These are phyloP conservation scores for Coelogynopora nodosa DNA, from an alignment of 2,888 invertebrate genomes.

Conservation along the genomic window DNA sequence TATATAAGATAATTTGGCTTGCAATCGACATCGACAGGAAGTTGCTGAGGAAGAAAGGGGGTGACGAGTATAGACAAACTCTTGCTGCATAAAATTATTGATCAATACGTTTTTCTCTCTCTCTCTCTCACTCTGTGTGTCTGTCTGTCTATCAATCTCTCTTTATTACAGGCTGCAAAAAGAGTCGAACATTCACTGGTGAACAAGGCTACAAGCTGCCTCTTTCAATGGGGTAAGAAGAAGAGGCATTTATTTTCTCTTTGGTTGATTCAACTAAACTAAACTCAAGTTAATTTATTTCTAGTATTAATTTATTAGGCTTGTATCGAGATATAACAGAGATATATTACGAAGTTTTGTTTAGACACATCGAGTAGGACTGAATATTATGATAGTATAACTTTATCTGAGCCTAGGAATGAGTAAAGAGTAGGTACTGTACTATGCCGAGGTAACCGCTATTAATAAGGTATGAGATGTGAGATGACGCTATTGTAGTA, in stretches of 20 bases:
- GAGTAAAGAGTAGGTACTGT: neutral
- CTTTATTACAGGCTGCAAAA: constrained; percentile 16
- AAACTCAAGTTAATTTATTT: no score
- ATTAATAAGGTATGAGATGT: no score
- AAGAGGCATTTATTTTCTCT: neutral
- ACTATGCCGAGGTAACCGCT: no score
- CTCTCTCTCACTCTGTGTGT: neutral
- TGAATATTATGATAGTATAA: neutral
- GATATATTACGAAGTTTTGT: no score
- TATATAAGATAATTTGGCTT: neutral
- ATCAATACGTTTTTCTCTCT: neutral
- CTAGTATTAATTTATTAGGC: no score
- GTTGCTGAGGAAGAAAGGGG: neutral
- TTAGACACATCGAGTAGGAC: no score
- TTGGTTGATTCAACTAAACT: no score
- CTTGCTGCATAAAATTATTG: neutral
- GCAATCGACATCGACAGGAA: neutral
- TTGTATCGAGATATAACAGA: no score
- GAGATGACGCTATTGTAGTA: no score
- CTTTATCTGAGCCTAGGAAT: neutral
- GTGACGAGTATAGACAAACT: neutral
- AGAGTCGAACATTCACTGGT: neutral
- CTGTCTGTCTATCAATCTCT: neutral
- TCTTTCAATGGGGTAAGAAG: neutral
- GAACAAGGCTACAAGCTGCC: constrained; percentile 14